phyloP scores from a whole-genome alignment of 2,797 vertebrate species.

The Salmo trutta region DNA sequence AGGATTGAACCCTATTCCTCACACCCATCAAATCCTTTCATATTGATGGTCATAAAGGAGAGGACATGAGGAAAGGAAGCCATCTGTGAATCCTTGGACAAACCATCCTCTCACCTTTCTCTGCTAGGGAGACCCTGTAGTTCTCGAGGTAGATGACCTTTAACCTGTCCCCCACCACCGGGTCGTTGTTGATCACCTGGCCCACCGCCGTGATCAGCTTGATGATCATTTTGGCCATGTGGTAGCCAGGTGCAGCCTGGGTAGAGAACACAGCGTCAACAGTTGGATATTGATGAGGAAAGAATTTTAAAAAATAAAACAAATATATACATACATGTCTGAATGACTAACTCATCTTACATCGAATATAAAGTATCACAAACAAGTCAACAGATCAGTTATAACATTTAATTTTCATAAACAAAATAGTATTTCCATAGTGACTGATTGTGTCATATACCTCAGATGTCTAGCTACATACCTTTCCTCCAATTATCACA shows the following conservation, averaged over 20 bases:
- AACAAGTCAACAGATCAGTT: background rate
- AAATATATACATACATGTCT: too few species aligned
- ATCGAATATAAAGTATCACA: background rate
- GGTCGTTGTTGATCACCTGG: slow-evolving; percentile 82
- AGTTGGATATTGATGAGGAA: background rate
- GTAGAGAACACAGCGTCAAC: background rate
- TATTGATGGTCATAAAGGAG: background rate
- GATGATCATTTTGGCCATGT: slow-evolving; percentile 91
- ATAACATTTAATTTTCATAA: background rate
- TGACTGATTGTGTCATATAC: background rate
- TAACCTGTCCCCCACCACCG: slow-evolving; percentile 80
- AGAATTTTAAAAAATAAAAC: too few species aligned
- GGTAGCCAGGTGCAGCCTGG: slow-evolving; percentile 85
- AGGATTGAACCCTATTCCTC: background rate
- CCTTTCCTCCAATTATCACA: slow-evolving; percentile 88
- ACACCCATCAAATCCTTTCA: background rate
- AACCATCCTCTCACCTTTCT: slow-evolving; percentile 74
- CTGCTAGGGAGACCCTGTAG: slow-evolving; percentile 84
- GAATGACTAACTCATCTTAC: background rate
- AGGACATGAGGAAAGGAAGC: background rate
- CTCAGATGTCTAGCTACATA: slow-evolving; percentile 34
- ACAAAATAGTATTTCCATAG: background rate
- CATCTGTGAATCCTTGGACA: background rate
- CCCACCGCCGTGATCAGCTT: slow-evolving; percentile 83
- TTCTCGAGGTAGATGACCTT: slow-evolving; percentile 88